Conservation (phyloP, 2,888 invertebrate genomes). For the Diadromus collaris region DNA sequence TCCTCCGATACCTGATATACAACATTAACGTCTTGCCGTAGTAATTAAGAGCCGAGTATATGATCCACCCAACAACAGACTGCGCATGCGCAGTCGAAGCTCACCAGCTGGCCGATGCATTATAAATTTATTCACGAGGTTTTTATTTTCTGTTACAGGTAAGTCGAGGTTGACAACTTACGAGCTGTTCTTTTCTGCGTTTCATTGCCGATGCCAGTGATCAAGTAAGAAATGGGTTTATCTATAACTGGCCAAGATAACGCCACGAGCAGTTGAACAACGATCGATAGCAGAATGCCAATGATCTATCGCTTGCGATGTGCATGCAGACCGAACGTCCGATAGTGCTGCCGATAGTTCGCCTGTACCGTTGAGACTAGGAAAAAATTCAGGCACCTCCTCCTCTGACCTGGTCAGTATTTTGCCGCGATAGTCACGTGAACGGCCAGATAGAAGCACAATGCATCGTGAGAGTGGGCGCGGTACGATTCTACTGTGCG, state of each 20-base stretch:
- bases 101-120: background rate
- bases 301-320: background rate
- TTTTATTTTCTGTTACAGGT: slow-evolving; percentile 59
- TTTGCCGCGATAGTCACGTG: slow-evolving; percentile 17
- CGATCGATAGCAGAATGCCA: background rate
- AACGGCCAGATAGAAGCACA: slow-evolving; percentile 25
- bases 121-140: slow-evolving; percentile 14
- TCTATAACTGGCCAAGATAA: background rate
- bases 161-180: slow-evolving; percentile 43
- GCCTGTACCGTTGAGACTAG: background rate
- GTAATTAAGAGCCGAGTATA: slow-evolving; percentile 18
- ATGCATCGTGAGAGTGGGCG: slow-evolving; percentile 18
- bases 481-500: background rate
- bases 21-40: slow-evolving; percentile 27
- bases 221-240: slow-evolving; percentile 11
- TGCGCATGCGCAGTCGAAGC: background rate
- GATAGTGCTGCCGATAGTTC: background rate
- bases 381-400: slow-evolving; percentile 8
- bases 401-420: slow-evolving; percentile 7
- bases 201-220: background rate
- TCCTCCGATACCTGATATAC: slow-evolving; percentile 15
- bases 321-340: background rate
- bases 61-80: background rate
- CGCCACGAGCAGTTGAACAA: background rate
- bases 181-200: background rate